Conservation (phyloP, 2,797 vertebrate species). For the Phyllotis vaccarum region DNA sequence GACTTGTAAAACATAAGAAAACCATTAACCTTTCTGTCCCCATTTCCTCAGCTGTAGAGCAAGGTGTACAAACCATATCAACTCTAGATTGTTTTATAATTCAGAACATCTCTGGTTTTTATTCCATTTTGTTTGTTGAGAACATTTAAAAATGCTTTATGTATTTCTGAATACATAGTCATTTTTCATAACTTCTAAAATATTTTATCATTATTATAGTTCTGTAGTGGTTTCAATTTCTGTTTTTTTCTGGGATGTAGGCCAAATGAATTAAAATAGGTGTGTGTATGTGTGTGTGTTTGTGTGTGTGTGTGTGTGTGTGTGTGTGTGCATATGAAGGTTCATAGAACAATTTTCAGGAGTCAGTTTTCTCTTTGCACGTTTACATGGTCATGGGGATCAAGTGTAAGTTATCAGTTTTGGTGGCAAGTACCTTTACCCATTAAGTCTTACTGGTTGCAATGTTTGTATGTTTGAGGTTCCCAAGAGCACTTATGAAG, state of each 20-base stretch:
- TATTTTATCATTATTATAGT: slow-evolving; percentile 15
- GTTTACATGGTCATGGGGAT: too few species aligned
- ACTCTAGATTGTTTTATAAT: slow-evolving; percentile 15
- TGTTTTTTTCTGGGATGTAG: neutral
- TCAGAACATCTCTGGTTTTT: slow-evolving; percentile 25
- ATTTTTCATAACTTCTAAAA: slow-evolving; percentile 28
- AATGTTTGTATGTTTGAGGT: neutral
- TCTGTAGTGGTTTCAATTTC: slow-evolving; percentile 36
- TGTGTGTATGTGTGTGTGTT: neutral
- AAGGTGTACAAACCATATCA: slow-evolving; percentile 4
- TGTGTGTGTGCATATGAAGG: neutral
- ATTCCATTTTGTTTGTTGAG: slow-evolving; percentile 17
- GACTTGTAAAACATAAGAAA: slow-evolving; percentile 53
- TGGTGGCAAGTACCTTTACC: neutral
- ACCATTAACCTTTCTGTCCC: slow-evolving; percentile 27
- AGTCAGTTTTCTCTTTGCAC: neutral
- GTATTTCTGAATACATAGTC: neutral
- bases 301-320: neutral
- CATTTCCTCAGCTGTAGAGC: slow-evolving; percentile 29
- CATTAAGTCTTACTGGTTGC: neutral
- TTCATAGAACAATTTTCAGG: neutral
- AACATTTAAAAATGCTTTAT: slow-evolving; percentile 41
- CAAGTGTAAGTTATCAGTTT: neutral
- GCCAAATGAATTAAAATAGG: slow-evolving; percentile 27
- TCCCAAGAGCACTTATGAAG: slow-evolving; percentile 1